Base-by-base conservation (phyloP, 2,113 vertebrate genomes). In the Oreotragus oreotragus region DNA sequence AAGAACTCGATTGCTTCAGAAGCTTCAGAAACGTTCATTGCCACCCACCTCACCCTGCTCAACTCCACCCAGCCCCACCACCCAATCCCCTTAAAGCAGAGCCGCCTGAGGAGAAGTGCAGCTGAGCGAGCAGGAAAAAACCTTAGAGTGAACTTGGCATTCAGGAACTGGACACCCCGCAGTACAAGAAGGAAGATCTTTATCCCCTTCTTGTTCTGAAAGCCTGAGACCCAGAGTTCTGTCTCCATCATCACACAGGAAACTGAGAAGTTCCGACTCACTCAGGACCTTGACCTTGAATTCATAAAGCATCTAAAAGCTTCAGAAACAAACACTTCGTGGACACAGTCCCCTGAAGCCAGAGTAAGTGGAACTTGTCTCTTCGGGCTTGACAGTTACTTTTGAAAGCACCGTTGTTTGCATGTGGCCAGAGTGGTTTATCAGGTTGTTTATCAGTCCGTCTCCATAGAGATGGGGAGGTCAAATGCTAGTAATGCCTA, bases 351-450 rank as follows among this genome's bases (percentile, higher is more conserved):
- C 66, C 21, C 21, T 9, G 97, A 80, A 93, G 27, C 12, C 64
- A 81, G 57, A 53, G 98, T 98, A 97, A 98, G 98, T 96, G 33
- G 10, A 30, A 7, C 15, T 53, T 81, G 80, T 93, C 39, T 88
- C 87, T 90, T n/a, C n/a, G 92, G 55, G 85, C 80, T 66, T 60
- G 12, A 47, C 12, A 3, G 30, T 39, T 11, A 33, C 8, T 47
- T 9, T 55, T 7, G 28, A 53, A 81, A 58, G 33, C 21, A 6
- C 1, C 49, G 43, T 86, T 36, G 33, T 45, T 62, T 21, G 45
- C 6, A 3, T 4, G 25, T 2, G 53, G 27, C 27, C 43, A n/a
- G 21, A 66, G 10, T 5, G 25, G 43, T n/a, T n/a, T n/a, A n/a
- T n/a, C n/a, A n/a, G n/a, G n/a, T 47, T 66, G 15, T 51, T 43